These are phyloP conservation scores for Gouania willdenowi DNA, from an alignment of 2,797 vertebrate species.

Conservation along the genomic window DNA sequence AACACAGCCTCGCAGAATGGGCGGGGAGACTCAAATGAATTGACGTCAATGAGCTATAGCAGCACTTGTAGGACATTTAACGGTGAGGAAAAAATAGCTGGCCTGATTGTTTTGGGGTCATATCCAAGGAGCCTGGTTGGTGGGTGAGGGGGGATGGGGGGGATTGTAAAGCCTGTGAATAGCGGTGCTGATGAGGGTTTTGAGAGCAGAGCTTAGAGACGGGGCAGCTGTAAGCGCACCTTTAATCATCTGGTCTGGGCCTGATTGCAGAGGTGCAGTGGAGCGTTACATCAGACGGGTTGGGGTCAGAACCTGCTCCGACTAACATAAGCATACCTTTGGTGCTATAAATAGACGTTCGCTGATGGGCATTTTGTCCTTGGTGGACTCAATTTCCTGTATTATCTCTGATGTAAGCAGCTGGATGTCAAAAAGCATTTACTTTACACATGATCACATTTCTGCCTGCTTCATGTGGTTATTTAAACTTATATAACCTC, in stretches of 20 bases:
- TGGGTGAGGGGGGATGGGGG: no score
- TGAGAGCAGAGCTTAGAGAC: constrained; percentile 37
- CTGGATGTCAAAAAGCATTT: background rate
- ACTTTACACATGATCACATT: background rate
- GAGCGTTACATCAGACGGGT: constrained; percentile 33
- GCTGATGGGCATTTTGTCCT: constrained; percentile 24
- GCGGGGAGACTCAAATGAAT: constrained; percentile 1
- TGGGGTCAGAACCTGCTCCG: constrained; percentile 25
- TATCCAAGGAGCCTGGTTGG: constrained; percentile 24
- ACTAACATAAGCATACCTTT: constrained; percentile 52
- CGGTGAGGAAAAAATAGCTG: constrained; percentile 44
- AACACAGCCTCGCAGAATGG: constrained; percentile 29
- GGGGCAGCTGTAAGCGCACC: constrained; percentile 42
- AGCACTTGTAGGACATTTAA: constrained; percentile 43
- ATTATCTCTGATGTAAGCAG: background rate
- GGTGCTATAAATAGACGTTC: constrained; percentile 41
- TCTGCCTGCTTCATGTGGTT: background rate
- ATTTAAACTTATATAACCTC: background rate
- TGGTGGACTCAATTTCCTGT: constrained; percentile 12
- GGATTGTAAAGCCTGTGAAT: constrained; percentile 53
- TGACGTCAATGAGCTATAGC: constrained; percentile 64
- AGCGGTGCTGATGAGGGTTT: constrained; percentile 39
- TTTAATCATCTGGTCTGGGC: constrained; percentile 48
- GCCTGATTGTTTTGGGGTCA: constrained; percentile 64
- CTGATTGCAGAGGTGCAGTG: constrained; percentile 43